These are phyloP conservation scores for Anthopleura xanthogrammica DNA, from an alignment of 92 coral and sea anemone genomes.

Conservation along the genomic window DNA sequence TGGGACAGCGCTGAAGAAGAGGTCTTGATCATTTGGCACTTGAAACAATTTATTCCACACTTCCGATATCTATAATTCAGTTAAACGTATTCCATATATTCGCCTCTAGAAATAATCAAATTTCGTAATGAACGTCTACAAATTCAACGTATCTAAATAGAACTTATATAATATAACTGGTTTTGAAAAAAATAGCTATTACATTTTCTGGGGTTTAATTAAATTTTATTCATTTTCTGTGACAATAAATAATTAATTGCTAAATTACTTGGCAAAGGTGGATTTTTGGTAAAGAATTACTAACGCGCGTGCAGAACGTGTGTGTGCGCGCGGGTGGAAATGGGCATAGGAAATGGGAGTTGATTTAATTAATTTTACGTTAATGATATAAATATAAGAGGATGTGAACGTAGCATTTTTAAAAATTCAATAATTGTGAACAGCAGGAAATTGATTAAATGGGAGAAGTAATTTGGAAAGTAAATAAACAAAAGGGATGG, in stretches of 20 bases:
- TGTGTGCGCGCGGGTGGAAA: not conserved
- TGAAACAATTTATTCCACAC: conserved; percentile 1
- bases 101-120: not conserved
- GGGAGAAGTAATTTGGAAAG: conserved; percentile 6
- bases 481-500: not conserved
- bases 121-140: not conserved
- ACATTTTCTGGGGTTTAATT: too few species aligned
- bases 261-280: not conserved
- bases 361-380: conserved; percentile 1
- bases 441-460: not conserved
- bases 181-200: too few species aligned
- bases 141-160: not conserved
- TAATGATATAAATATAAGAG: not conserved
- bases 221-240: too few species aligned
- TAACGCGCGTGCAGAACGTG: not conserved
- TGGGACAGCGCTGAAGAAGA: not conserved
- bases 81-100: conserved; percentile 3
- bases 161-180: too few species aligned
- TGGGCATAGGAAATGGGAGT: not conserved
- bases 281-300: not conserved
- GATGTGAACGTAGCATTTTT: not conserved
- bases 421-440: not conserved
- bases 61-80: conserved; percentile 20
- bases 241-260: too few species aligned
- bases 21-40: conserved; percentile 3